Base-by-base conservation (phyloP, 2,888 invertebrate genomes). In the Toxonevra muliebris region DNA sequence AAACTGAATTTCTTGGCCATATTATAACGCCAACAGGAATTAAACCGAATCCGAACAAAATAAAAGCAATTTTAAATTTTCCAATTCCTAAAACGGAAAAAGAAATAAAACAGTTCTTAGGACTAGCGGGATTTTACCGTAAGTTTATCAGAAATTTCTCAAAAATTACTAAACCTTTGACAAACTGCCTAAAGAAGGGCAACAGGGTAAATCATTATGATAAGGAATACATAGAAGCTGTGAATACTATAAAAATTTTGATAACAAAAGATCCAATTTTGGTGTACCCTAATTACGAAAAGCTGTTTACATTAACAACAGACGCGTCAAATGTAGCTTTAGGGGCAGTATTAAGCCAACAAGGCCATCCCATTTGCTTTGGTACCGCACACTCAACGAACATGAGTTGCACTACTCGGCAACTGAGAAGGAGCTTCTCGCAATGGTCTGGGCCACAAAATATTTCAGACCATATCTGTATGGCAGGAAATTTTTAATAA, bases 21-120 rank as follows among this genome's bases (percentile, higher is more conserved):
- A 43, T 80, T 11, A 69, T 83, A 15, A 76, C 78, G 1, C 58
- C 73, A 4, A 74, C 79, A 0, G 77, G 76, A 12, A 73, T 77
- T 12, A 74, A 65, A 65, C 78, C 80, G 2, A 76, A 79, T 58
- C 76, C 77, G 0, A 70, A 74, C 7, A 81, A 80, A 71, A 75
- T 75, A 1, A 65, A 74, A 65, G 70, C 71, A 8, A 74, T 77
- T 30, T 10, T 64, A 61, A 70, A 76, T 12, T 76, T 68, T 30
- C 71, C 72, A 10, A 54, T 75, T 11, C 77, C 72, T 11, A 74
- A 71, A 67, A 77, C 72, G 10, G 59, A 52, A 60, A 77, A 75
- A 62, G 62, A 76, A 68, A 74, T 77, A 12, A 76, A 77, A 71
- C 50, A 55, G 11, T 79, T 77, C 50, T 53, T 77, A 40, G 75